phyloP scores from a whole-genome alignment of 2,888 invertebrate species.

The Theretra japonica region DNA sequence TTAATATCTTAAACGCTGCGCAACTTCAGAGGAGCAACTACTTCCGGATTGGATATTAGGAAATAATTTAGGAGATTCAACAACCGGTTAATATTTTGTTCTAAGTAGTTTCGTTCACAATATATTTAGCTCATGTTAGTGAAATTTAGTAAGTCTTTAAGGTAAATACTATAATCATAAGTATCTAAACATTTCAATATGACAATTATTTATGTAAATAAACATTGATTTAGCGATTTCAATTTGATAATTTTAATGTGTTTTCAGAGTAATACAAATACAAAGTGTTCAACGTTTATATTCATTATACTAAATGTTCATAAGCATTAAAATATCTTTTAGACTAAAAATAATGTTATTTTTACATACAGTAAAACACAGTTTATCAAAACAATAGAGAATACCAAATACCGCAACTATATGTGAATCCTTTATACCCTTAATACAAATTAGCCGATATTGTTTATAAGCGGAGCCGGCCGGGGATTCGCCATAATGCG shows the following conservation, averaged over 20 bases:
- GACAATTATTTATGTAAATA: no score
- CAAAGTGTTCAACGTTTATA: no score
- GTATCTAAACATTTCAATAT: no score
- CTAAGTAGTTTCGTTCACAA: neutral
- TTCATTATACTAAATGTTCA: no score
- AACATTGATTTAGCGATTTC: no score
- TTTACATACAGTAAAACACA: no score
- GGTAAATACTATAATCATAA: no score
- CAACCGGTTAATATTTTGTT: neutral
- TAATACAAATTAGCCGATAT: neutral
- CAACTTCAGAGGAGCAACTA: conserved; percentile 8
- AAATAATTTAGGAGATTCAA: neutral
- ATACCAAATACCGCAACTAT: neutral
- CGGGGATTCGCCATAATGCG: neutral
- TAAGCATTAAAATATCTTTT: no score
- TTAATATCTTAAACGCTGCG: conserved; percentile 28
- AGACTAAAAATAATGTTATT: no score
- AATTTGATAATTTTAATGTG: no score
- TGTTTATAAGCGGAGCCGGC: conserved; percentile 1
- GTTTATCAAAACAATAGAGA: neutral
- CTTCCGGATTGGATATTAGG: neutral
- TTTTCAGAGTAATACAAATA: no score
- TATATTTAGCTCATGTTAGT: neutral
- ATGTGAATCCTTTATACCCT: neutral
- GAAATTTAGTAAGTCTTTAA: neutral